Conservation (phyloP, 2,797 vertebrate species). For the Melanotaenia boesemani region DNA sequence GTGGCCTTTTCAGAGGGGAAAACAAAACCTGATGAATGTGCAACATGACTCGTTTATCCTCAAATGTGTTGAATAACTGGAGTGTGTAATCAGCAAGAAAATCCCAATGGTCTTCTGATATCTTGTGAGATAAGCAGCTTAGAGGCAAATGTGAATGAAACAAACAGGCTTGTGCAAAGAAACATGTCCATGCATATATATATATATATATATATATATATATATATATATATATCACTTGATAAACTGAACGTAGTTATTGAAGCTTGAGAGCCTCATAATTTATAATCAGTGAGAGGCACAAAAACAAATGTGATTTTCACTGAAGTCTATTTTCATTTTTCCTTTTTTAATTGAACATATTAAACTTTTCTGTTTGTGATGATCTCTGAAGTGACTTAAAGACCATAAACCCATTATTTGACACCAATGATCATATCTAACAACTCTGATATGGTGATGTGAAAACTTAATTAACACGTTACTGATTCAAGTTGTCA, state of each 20-base stretch:
- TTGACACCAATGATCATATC: conserved; percentile 12
- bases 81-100: conserved; percentile 73
- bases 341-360: not conserved
- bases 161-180: not conserved
- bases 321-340: not conserved
- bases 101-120: conserved; percentile 63
- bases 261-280: too few relatives aligned
- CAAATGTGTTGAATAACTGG: conserved; percentile 57
- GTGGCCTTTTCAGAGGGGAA: conserved; percentile 49
- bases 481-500: conserved; percentile 17
- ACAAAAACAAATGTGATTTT: not conserved
- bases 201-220: not conserved
- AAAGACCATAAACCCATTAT: conserved; percentile 27
- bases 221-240: too few relatives aligned
- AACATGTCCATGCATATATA: not conserved
- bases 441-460: not conserved
- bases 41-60: conserved; percentile 61
- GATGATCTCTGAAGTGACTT: conserved; percentile 1
- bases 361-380: not conserved
- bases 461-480: conserved; percentile 20
- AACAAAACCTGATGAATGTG: conserved; percentile 45
- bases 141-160: conserved; percentile 63
- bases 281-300: not conserved
- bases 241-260: too few relatives aligned
- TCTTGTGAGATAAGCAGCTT: conserved; percentile 65